Evolutionary conservation across 2,797 vertebrate genomes (phyloP), one percentile per base, ranked within the genome.

Genomic region (Anguilla megastoma): DNA sequence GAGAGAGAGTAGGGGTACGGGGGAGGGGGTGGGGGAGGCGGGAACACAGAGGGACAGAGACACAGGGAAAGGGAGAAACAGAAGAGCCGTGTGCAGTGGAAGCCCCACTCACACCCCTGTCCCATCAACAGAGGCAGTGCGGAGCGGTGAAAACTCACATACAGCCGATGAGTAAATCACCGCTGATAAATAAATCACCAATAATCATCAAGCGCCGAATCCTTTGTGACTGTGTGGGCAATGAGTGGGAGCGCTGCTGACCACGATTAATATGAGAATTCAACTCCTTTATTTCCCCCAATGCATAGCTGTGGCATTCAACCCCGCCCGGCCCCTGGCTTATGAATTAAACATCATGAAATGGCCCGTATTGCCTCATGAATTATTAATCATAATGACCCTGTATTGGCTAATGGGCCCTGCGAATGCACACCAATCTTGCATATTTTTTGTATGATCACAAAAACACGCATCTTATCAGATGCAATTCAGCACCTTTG

Each of bases 321-420:
- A 87, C 92, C 87, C 52, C 27, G 86, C 41, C 85, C 87, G 89
- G 56, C 86, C 91, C 92, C 89, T 86, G 89, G 66, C 63, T 63
- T 91, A 93, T 96, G 85, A 96, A 96, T 96, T 94, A 96, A 96
- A 95, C 88, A 96, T 90, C 84, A 89, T 90, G 89, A 89, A 93
- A 91, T 63, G 91, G 90, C 92, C 94, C 89, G 89, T 94, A 94
- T 91, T 92, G 92, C 91, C 85, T 92, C 94, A 95, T 96, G 90
- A 86, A 95, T 97, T 93, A 95, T 96, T 95, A 93, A 95, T 95
- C 91, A 58, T 52, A 76, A 84, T 89, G 89, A 93, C 93, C 84
- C 71, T 89, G 76, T 88, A 89, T 90, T 92, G 89, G 87, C 92
- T 93, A 92, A 94, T 94, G 91, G 92, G 89, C 89, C 84, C 56